phyloP scores from a whole-genome alignment of 2,797 vertebrate species.

The Carduelis carduelis region DNA sequence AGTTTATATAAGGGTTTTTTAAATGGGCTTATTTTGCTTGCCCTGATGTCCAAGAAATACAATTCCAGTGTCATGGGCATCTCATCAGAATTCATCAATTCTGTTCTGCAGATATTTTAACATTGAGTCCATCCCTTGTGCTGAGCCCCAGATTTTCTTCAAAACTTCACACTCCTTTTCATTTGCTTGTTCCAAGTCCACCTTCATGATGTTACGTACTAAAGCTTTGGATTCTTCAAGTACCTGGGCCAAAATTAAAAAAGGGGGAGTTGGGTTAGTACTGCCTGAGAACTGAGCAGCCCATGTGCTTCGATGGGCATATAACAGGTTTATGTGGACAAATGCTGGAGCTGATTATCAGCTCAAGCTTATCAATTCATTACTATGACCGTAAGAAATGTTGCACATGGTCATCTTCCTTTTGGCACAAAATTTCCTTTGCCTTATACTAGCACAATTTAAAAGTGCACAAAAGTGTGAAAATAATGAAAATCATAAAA shows the following conservation, averaged over 20 bases:
- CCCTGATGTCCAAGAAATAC: slow-evolving; percentile 46
- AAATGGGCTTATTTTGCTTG: slow-evolving; percentile 24
- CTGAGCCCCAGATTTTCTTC: slow-evolving; percentile 94
- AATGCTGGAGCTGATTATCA: not conserved
- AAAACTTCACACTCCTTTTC: slow-evolving; percentile 95
- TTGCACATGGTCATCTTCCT: not conserved
- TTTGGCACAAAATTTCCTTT: not conserved
- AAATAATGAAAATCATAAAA: not conserved
- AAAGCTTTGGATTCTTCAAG: slow-evolving; percentile 95
- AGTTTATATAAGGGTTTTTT: slow-evolving; percentile 15
- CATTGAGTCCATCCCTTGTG: slow-evolving; percentile 95
- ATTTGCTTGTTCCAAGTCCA: slow-evolving; percentile 91
- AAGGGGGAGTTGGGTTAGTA: not conserved
- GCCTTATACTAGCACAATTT: not conserved
- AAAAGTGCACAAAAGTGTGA: not conserved
- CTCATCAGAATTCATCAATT: slow-evolving; percentile 84
- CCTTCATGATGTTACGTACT: slow-evolving; percentile 87
- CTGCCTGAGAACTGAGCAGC: not conserved
- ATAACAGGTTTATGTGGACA: fast-evolving
- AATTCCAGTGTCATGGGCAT: slow-evolving; percentile 62
- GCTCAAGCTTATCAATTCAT: not conserved
- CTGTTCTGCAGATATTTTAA: slow-evolving; percentile 91
- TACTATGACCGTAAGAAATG: not conserved
- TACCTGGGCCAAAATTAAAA: slow-evolving; percentile 75
- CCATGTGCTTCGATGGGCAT: not conserved